Evolutionary conservation across 2,888 invertebrate species (phyloP).

Genomic region (Notodonta dromedarius): DNA sequence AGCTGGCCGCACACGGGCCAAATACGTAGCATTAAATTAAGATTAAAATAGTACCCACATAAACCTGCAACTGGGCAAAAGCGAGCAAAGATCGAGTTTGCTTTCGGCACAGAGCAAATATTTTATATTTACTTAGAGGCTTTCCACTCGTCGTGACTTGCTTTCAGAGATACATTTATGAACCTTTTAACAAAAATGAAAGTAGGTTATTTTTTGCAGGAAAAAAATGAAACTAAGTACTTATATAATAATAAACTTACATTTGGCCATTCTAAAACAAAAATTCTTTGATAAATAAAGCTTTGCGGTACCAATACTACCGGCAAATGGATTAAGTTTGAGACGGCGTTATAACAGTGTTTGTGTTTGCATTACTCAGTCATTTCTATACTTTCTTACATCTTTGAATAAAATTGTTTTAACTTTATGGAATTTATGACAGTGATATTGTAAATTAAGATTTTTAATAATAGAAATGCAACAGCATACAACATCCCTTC

Average conservation of each 20-base stretch:
- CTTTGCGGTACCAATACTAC: not conserved
- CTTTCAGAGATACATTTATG: not conserved
- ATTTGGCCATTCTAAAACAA: not conserved
- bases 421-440: conserved; percentile 37
- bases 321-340: not conserved
- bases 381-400: conserved; percentile 5
- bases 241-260: not conserved
- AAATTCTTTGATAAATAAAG: not conserved
- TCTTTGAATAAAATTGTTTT: conserved; percentile 17
- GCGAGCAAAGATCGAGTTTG: not conserved
- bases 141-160: conserved; percentile 4
- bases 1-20: not conserved
- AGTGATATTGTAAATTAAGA: conserved; percentile 28
- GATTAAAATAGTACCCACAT: conserved; percentile 5
- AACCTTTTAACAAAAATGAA: not conserved
- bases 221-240: not conserved
- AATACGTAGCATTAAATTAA: conserved; percentile 4
- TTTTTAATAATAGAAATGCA: no score
- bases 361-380: not conserved
- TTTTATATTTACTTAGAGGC: conserved; percentile 11
- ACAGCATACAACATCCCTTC: no score
- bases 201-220: not conserved
- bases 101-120: conserved; percentile 4
- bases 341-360: not conserved
- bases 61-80: conserved; percentile 1